Percentiles rank a stretch among this genome's conserved stretches.
Evolutionary conservation across 2,888 invertebrate species (phyloP).

Genomic region (Graphium colonna): DNA sequence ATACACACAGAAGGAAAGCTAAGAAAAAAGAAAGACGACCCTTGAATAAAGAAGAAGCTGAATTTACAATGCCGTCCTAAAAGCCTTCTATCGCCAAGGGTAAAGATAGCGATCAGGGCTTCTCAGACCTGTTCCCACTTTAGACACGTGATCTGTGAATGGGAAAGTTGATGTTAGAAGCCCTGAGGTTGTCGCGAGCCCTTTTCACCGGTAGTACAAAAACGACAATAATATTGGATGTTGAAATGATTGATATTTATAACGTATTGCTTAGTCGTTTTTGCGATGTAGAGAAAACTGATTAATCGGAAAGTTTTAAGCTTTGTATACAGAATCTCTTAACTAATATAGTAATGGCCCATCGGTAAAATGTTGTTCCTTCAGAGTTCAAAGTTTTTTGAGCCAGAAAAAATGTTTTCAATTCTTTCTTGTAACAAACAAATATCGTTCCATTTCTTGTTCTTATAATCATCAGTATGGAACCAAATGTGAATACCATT

Average conservation of each 20-base stretch:
- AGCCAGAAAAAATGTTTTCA: background rate
- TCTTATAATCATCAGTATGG: too few species aligned
- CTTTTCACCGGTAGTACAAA: constrained; percentile 58
- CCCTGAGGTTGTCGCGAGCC: constrained; percentile 10
- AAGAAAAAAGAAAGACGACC: constrained; percentile 90
- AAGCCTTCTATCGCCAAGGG: constrained; percentile 19
- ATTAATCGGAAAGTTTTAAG: constrained; percentile 7
- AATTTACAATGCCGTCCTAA: constrained; percentile 33
- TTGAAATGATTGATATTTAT: constrained; percentile 31
- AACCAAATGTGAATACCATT: too few species aligned
- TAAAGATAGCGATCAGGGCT: constrained; percentile 35
- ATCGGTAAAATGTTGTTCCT: constrained; percentile 16
- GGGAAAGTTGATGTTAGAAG: background rate
- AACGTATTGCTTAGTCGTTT: constrained; percentile 26
- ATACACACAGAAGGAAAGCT: constrained; percentile 95
- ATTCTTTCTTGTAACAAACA: background rate
- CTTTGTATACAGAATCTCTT: constrained; percentile 31
- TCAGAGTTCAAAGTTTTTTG: background rate
- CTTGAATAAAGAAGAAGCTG: constrained; percentile 42
- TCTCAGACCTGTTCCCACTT: constrained; percentile 16
- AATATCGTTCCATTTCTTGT: background rate
- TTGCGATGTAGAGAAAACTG: constrained; percentile 18
- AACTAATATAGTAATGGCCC: constrained; percentile 6
- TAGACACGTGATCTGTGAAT: background rate
- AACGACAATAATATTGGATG: constrained; percentile 59